phyloP scores from a whole-genome alignment of 2,113 vertebrate genomes.

The Cochlearius cochlearius region DNA sequence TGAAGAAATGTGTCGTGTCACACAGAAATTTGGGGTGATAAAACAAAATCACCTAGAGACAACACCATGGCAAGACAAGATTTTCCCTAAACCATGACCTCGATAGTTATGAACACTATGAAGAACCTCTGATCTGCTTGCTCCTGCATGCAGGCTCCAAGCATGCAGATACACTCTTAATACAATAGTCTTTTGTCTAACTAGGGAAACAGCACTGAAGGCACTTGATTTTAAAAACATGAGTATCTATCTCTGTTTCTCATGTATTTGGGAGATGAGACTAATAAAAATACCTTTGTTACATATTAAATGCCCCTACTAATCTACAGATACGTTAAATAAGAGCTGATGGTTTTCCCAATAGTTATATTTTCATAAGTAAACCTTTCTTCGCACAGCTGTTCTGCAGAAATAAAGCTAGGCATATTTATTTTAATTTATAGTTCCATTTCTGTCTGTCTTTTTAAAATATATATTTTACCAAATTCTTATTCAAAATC shows the following conservation, averaged over 20 bases:
- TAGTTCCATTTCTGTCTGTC: background rate
- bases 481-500: background rate
- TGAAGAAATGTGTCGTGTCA: background rate
- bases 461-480: background rate
- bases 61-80: background rate
- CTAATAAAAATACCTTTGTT: background rate
- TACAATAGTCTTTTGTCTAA: background rate
- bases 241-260: background rate
- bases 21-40: background rate
- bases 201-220: background rate
- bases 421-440: background rate
- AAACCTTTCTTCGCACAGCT: background rate
- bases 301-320: background rate
- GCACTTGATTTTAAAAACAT: background rate
- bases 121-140: background rate
- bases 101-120: background rate
- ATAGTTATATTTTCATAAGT: background rate
- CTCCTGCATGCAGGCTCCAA: background rate
- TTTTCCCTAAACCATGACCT: background rate
- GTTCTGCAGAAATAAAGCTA: background rate
- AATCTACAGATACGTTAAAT: background rate
- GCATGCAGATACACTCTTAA: background rate
- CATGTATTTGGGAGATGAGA: background rate
- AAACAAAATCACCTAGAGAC: background rate
- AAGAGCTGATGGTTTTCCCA: background rate